Evolutionary conservation across 2,888 invertebrate species (phyloP).

Genomic region (Hesperia comma): DNA sequence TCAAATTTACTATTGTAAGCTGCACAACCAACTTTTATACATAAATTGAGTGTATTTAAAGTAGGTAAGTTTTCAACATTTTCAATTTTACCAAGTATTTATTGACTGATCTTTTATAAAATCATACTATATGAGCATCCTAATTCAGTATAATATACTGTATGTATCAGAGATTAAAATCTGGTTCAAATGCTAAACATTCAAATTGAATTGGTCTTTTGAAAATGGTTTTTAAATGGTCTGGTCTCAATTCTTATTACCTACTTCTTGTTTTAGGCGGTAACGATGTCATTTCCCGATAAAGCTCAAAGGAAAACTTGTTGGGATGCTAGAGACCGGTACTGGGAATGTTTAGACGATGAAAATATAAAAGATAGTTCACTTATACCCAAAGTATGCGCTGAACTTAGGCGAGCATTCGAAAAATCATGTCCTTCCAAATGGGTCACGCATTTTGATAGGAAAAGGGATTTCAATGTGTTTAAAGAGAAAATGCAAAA

Average conservation of each 20-base stretch:
- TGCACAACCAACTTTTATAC: not conserved
- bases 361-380: constrained; percentile 85
- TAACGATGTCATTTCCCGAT: constrained; percentile 90
- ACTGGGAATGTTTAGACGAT: constrained; percentile 94
- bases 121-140: not conserved
- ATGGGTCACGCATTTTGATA: constrained; percentile 98
- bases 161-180: not conserved
- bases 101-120: not conserved
- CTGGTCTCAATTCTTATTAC: constrained; percentile 12
- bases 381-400: constrained; percentile 84
- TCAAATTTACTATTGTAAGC: not conserved
- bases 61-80: constrained; percentile 5
- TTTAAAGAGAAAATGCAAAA: constrained; percentile 94
- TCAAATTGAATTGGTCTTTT: not conserved
- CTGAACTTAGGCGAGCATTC: constrained; percentile 88
- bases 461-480: constrained; percentile 93
- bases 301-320: constrained; percentile 92
- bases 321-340: constrained; percentile 93
- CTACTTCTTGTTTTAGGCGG: constrained; percentile 72
- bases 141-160: not conserved
- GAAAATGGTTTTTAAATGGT: not conserved
- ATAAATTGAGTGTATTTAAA: not conserved
- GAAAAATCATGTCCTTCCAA: constrained; percentile 91
- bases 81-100: not conserved
- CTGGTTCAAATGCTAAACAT: not conserved